Conservation (phyloP, 2,888 invertebrate species). For the Amorpha juglandis region DNA sequence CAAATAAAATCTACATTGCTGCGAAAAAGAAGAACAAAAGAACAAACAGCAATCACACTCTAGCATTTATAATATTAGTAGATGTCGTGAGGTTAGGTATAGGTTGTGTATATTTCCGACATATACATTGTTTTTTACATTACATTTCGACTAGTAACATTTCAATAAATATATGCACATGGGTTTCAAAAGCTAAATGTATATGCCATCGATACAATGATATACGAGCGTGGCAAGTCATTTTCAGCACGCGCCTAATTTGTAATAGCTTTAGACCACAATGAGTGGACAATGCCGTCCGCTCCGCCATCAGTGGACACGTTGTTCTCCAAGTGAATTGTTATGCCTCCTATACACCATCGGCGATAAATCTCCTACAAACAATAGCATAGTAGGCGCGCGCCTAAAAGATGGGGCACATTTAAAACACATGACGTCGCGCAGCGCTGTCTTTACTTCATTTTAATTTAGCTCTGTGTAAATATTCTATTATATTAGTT, state of each 20-base stretch:
- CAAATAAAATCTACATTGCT: too few relatives aligned
- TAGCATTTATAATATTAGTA: too few relatives aligned
- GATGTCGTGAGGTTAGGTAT: too few relatives aligned
- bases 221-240: slow-evolving; percentile 45
- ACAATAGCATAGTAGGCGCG: slow-evolving; percentile 71
- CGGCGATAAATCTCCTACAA: slow-evolving; percentile 75
- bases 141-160: not conserved
- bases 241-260: slow-evolving; percentile 60
- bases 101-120: too few relatives aligned
- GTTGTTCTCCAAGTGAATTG: slow-evolving; percentile 68
- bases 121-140: not conserved
- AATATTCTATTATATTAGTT: too few relatives aligned
- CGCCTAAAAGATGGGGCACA: slow-evolving; percentile 41
- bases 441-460: not conserved
- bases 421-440: not conserved
- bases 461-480: not conserved
- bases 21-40: too few relatives aligned
- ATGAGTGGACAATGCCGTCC: slow-evolving; percentile 51
- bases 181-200: slow-evolving; percentile 12
- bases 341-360: slow-evolving; percentile 57
- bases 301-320: slow-evolving; percentile 60
- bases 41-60: too few relatives aligned
- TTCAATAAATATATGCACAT: not conserved
- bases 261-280: slow-evolving; percentile 50
- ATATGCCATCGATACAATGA: slow-evolving; percentile 38